Evolutionary conservation across 2,113 vertebrate genomes (phyloP).

Genomic region (Myrmophylax atrothorax): DNA sequence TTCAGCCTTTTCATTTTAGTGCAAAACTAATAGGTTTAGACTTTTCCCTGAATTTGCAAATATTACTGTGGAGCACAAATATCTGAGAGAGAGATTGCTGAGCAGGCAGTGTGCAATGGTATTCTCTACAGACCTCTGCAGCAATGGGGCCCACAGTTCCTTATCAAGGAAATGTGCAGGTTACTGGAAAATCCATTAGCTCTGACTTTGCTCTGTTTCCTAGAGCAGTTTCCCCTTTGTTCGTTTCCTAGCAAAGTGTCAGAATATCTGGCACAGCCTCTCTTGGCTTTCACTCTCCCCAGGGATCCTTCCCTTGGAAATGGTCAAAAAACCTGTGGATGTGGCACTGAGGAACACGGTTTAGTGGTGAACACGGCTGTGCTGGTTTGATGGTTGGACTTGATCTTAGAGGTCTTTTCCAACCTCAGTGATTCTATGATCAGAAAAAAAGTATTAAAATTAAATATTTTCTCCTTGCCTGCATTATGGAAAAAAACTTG

Average conservation of each 20-base stretch:
- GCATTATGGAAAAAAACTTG: background rate
- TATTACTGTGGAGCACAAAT: background rate
- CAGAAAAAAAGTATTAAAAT: background rate
- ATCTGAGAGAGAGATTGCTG: background rate
- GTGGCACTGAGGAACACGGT: background rate
- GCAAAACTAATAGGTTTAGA: background rate
- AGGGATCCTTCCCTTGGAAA: background rate
- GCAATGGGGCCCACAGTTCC: background rate
- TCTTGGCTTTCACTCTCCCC: background rate
- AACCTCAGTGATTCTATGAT: background rate
- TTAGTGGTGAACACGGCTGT: accelerated
- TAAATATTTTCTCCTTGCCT: background rate
- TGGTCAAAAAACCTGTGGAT: background rate
- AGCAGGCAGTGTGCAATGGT: accelerated
- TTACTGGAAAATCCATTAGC: background rate
- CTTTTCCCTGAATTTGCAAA: background rate
- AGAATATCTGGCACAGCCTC: background rate
- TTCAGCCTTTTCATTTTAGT: background rate
- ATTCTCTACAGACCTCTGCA: background rate
- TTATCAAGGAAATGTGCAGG: background rate
- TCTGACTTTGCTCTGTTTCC: background rate
- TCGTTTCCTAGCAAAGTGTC: background rate
- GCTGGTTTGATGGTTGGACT: background rate
- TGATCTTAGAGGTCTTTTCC: background rate
- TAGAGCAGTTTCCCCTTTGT: background rate